Evolutionary conservation across 2,797 vertebrate species (phyloP).

Genomic region (Amazona ochrocephala): DNA sequence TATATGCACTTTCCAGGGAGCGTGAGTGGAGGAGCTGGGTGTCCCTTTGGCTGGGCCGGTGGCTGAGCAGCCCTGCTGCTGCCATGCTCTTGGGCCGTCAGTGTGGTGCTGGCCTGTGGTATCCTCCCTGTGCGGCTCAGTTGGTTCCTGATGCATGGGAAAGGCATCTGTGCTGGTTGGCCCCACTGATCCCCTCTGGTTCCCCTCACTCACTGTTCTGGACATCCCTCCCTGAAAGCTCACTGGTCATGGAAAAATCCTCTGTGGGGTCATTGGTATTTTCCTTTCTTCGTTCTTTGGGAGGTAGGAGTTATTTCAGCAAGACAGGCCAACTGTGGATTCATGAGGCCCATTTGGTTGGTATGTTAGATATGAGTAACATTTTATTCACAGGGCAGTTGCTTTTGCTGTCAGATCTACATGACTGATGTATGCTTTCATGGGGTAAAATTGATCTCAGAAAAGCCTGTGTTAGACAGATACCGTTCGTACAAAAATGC

Average conservation of each 20-base stretch:
- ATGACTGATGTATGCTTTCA: not conserved
- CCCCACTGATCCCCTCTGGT: fast-evolving
- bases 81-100: fast-evolving
- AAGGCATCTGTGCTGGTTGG: fast-evolving
- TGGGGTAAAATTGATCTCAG: not conserved
- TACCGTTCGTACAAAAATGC: not conserved
- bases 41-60: fast-evolving
- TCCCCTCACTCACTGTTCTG: not conserved
- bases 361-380: not conserved
- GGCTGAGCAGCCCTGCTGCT: not conserved
- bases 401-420: not conserved
- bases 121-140: not conserved
- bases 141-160: not conserved
- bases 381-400: not conserved
- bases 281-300: too few species aligned
- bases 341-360: not conserved
- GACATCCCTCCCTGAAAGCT: not conserved
- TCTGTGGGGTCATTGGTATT: fast-evolving
- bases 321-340: too few species aligned
- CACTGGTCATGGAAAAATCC: fast-evolving
- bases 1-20: fast-evolving
- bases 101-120: fast-evolving
- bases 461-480: not conserved
- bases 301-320: not conserved
- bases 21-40: fast-evolving